These are phyloP conservation scores for Irena cyanogastra DNA, from an alignment of 2,113 vertebrate genomes.

Conservation along the genomic window DNA sequence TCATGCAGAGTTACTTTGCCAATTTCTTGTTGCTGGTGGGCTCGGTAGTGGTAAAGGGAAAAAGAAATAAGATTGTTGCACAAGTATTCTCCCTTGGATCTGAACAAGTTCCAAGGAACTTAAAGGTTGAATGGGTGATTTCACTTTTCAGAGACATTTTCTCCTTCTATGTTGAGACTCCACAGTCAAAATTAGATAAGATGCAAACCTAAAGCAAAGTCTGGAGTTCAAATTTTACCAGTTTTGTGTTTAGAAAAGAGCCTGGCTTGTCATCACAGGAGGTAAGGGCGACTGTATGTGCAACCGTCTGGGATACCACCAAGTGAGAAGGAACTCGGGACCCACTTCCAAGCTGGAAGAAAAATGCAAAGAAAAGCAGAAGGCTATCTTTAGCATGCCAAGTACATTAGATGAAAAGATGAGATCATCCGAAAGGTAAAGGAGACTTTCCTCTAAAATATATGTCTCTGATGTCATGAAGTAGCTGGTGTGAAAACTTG, in stretches of 20 bases:
- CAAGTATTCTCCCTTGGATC: not conserved
- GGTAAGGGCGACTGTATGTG: not conserved
- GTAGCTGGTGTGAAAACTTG: constrained; percentile 42
- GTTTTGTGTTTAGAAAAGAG: not conserved
- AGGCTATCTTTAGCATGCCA: constrained; percentile 28
- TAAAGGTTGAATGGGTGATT: not conserved
- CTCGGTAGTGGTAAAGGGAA: not conserved
- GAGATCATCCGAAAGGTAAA: constrained; percentile 28
- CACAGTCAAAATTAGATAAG: not conserved
- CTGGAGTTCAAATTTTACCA: not conserved
- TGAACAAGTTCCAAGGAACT: not conserved
- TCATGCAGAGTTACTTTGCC: not conserved
- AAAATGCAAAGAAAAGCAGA: not conserved
- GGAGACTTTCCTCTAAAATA: constrained; percentile 21
- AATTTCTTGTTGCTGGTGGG: not conserved
- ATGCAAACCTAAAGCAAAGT: not conserved
- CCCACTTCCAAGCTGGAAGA: constrained; percentile 12
- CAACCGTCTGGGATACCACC: not conserved
- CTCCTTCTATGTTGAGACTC: not conserved
- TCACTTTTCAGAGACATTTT: not conserved
- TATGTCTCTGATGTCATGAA: constrained; percentile 41
- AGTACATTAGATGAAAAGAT: constrained; percentile 14
- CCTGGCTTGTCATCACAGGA: not conserved
- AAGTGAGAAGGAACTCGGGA: not conserved
- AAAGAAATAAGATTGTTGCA: not conserved